A percentile compares a stretch with the other conserved stretches of the same genome.
Conservation (phyloP, 2,888 invertebrate species). For the Eupelmus urozonus region DNA sequence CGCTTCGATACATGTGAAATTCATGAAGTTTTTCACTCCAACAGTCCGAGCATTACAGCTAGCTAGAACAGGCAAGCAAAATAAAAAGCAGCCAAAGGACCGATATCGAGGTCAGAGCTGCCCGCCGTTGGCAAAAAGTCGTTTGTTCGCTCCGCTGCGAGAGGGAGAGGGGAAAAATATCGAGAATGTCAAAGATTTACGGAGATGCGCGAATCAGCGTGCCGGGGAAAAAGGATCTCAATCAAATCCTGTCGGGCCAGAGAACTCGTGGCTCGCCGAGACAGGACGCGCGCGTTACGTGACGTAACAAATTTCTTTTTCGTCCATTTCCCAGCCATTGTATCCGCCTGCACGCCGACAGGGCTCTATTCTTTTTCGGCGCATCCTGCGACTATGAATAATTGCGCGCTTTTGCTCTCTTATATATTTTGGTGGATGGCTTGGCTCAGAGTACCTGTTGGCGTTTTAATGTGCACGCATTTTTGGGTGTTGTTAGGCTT, state of each 20-base stretch:
- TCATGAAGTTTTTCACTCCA: background rate
- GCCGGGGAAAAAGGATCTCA: constrained; percentile 53
- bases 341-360: background rate
- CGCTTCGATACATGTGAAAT: no score
- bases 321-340: no score
- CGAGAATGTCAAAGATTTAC: constrained; percentile 51
- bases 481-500: no score
- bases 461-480: no score
- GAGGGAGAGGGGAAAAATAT: constrained; percentile 36
- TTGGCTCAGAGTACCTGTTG: no score
- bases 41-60: background rate
- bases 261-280: no score
- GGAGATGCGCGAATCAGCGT: constrained; percentile 41
- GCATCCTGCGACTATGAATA: constrained; percentile 14
- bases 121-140: constrained; percentile 12
- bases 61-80: background rate
- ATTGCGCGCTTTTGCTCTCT: no score
- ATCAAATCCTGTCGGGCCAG: constrained; percentile 47
- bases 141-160: no score
- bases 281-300: constrained; percentile 29
- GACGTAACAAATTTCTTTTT: constrained; percentile 46
- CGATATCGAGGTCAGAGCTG: constrained; percentile 54
- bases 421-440: no score
- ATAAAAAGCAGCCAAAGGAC: background rate
- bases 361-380: background rate